These are phyloP conservation scores for Smutsia temminckii DNA, from an alignment of 2,797 vertebrate species.

Conservation along the genomic window DNA sequence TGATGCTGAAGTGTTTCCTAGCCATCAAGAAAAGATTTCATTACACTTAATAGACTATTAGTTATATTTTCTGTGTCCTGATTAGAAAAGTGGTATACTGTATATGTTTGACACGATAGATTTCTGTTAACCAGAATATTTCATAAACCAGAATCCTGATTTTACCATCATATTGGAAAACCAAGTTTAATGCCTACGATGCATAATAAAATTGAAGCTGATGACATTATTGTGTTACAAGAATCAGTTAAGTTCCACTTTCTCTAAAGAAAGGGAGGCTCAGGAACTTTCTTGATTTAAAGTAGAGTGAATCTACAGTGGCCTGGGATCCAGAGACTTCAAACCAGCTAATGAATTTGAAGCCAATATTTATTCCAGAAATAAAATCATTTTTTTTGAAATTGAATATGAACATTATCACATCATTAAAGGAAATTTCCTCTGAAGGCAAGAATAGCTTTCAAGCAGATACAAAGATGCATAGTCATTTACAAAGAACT, in stretches of 20 bases:
- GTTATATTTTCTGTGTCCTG: not conserved
- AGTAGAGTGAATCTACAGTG: not conserved
- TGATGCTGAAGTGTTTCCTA: not conserved
- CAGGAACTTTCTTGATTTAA: not conserved
- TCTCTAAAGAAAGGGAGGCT: not conserved
- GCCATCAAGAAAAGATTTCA: not conserved
- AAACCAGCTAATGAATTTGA: not conserved
- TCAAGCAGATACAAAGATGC: not conserved
- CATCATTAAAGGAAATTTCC: not conserved
- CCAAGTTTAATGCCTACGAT: not conserved
- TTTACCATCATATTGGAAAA: not conserved
- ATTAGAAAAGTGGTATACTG: not conserved
- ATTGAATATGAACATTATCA: not conserved
- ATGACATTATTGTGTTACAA: not conserved
- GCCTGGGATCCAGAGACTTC: not conserved
- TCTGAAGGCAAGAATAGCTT: not conserved
- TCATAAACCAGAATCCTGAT: not conserved
- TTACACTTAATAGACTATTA: not conserved
- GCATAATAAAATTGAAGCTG: not conserved
- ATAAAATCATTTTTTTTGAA: constrained; percentile 14
- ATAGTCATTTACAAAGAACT: not conserved
- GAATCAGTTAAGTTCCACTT: not conserved
- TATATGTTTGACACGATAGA: not conserved
- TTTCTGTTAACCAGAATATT: not conserved
- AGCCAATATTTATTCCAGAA: not conserved